Percentiles rank a stretch among this genome's conserved stretches.
Evolutionary conservation across 2,888 invertebrate genomes (phyloP).

Genomic region (Drosophila tripunctata): DNA sequence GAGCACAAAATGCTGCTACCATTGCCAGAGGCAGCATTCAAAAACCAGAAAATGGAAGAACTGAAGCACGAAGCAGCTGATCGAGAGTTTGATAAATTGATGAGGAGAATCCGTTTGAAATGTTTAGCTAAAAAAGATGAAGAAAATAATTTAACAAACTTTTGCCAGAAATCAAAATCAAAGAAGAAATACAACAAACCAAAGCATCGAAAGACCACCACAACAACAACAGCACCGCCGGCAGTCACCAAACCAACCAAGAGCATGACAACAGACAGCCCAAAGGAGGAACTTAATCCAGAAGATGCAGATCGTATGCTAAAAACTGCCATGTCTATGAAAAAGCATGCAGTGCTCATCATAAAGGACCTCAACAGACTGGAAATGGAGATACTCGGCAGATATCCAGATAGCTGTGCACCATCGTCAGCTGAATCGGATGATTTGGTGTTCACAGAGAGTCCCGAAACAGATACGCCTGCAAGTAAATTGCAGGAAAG

Average conservation of each 20-base stretch:
- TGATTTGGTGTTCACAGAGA: not conserved
- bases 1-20: not conserved
- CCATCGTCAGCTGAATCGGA: not conserved
- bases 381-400: constrained; percentile 38
- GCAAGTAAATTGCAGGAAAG: constrained; percentile 15
- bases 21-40: no score
- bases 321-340: constrained; percentile 20
- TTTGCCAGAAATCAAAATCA: not conserved
- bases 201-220: not conserved
- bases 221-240: not conserved
- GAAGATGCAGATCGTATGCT: constrained; percentile 6
- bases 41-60: constrained; percentile 10
- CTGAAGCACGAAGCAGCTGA: constrained; percentile 32
- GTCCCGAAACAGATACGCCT: not conserved
- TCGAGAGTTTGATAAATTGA: constrained; percentile 26
- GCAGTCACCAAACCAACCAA: not conserved
- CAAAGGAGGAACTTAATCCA: not conserved
- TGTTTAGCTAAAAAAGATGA: not conserved
- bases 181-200: not conserved
- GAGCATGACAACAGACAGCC: not conserved
- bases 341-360: constrained; percentile 34
- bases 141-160: not conserved
- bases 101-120: constrained; percentile 10
- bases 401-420: not conserved
- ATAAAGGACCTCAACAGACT: constrained; percentile 42